phyloP scores from a whole-genome alignment of 37 sponge, comb jelly and placozoan genomes.

The Hexactinellida sp. region DNA sequence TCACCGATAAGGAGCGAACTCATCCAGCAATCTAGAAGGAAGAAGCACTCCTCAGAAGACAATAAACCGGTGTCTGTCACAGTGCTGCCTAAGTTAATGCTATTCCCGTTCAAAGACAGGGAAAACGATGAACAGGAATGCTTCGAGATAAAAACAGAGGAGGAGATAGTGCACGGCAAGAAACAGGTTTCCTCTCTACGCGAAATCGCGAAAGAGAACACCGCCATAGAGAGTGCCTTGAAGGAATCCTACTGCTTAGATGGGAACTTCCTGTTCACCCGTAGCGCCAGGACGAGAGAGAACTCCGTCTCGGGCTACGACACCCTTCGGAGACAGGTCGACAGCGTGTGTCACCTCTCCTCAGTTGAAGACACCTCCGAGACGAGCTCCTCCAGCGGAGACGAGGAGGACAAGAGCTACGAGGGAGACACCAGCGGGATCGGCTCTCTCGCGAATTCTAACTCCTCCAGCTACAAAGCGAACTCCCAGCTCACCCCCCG shows the following conservation, averaged over 20 bases:
- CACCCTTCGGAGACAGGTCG: not conserved
- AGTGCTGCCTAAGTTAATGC: not conserved
- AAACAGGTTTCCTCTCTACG: not conserved
- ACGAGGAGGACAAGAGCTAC: slow-evolving; percentile 7
- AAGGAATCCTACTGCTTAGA: not conserved
- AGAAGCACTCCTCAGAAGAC: not conserved
- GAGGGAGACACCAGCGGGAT: not conserved
- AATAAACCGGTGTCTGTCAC: not conserved
- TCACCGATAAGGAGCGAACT: not conserved
- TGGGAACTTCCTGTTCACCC: not conserved
- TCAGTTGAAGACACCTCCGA: not conserved
- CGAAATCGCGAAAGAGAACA: not conserved
- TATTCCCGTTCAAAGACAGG: not conserved
- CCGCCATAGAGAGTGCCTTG: not conserved
- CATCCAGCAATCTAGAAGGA: not conserved
- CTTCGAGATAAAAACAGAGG: not conserved
- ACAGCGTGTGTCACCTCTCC: not conserved
- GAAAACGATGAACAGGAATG: not conserved
- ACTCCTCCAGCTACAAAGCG: not conserved
- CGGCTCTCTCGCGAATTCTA: slow-evolving; percentile 6
- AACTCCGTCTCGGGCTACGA: not conserved
- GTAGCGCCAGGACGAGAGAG: not conserved
- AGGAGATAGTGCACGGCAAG: not conserved
- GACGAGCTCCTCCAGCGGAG: not conserved
- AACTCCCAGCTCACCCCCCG: too few species aligned